These are phyloP conservation scores for Oxyura jamaicensis DNA, from an alignment of 2,113 vertebrate genomes.

Conservation along the genomic window DNA sequence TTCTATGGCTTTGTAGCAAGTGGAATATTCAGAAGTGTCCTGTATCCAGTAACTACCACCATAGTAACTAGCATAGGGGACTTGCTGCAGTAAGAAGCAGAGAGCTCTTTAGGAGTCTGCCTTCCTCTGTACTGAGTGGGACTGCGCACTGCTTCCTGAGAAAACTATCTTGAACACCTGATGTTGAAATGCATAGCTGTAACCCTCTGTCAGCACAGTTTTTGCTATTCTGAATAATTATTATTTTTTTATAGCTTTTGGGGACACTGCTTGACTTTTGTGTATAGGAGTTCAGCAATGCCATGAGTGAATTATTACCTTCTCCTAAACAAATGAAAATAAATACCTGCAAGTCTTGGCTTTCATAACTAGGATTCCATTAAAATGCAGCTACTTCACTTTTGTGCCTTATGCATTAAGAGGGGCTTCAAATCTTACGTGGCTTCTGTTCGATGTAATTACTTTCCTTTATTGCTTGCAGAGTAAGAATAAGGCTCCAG, in stretches of 20 bases:
- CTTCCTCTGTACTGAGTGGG: not conserved
- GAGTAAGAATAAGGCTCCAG: not conserved
- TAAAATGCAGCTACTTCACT: constrained; percentile 47
- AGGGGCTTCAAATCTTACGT: constrained; percentile 12
- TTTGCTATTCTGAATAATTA: not conserved
- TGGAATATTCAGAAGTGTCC: not conserved
- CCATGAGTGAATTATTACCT: not conserved
- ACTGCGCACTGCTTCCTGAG: not conserved
- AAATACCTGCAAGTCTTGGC: constrained; percentile 24
- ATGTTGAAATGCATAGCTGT: not conserved
- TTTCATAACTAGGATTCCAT: constrained; percentile 12
- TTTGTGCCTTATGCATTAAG: constrained; percentile 34
- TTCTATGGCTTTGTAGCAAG: not conserved
- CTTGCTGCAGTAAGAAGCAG: not conserved
- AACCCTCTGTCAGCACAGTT: not conserved
- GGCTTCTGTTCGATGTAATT: constrained; percentile 20
- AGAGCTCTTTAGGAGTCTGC: not conserved
- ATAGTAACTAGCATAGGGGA: not conserved
- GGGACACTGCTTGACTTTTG: not conserved
- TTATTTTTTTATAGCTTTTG: not conserved
- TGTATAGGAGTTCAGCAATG: not conserved
- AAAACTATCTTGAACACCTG: not conserved
- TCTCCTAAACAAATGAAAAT: constrained; percentile 4
- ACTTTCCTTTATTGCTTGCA: constrained; percentile 17
- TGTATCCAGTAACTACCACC: not conserved